phyloP scores from a whole-genome alignment of 2,888 invertebrate species.

The Scaptomyza flava region DNA sequence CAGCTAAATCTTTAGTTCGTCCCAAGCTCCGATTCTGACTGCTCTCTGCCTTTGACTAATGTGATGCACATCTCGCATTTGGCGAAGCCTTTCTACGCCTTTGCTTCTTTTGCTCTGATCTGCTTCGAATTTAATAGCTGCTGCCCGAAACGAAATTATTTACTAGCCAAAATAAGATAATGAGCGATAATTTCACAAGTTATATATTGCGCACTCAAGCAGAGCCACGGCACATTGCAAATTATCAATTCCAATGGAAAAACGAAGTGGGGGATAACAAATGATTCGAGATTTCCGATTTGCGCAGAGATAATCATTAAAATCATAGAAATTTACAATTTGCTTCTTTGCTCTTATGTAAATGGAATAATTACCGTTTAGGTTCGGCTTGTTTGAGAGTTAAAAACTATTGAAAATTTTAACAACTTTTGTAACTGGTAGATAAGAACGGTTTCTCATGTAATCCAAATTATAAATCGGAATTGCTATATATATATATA shows the following conservation, averaged over 20 bases:
- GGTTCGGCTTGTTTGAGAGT: too few species aligned
- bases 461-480: too few species aligned
- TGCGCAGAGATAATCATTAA: conserved; percentile 6
- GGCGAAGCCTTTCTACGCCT: conserved; percentile 18
- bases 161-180: conserved; percentile 66
- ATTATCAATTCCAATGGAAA: conserved; percentile 15
- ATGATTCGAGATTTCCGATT: conserved; percentile 1
- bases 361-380: too few species aligned
- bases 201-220: conserved; percentile 35
- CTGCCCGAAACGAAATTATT: conserved; percentile 69
- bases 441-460: too few species aligned
- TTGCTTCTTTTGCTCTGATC: conserved; percentile 35
- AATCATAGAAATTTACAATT: neutral
- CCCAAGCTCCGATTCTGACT: conserved; percentile 6
- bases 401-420: too few species aligned
- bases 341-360: too few species aligned
- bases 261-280: neutral
- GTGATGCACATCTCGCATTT: conserved; percentile 20
- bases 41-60: conserved; percentile 40
- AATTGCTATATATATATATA: too few species aligned
- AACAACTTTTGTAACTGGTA: too few species aligned
- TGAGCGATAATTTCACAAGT: conserved; percentile 64
- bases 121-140: conserved; percentile 62
- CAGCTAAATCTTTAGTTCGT: conserved; percentile 10
- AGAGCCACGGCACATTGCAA: conserved; percentile 7